A percentile compares a stretch with the other conserved stretches of the same genome.
Evolutionary conservation across 2,797 vertebrate genomes (phyloP).

Genomic region (Molossus molossus): DNA sequence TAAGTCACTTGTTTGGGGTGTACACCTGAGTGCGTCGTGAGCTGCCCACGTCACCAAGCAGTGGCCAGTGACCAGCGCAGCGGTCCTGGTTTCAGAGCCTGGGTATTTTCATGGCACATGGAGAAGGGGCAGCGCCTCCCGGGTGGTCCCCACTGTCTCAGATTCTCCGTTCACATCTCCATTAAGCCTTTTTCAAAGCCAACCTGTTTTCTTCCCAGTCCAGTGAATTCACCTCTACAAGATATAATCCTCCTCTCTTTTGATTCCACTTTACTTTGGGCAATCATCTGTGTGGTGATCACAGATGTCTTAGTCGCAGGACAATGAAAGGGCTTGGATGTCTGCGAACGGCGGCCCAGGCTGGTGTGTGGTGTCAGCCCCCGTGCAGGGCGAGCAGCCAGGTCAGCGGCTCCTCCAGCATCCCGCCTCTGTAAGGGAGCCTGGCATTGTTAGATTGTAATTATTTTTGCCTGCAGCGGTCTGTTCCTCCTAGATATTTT

Average conservation of each 20-base stretch:
- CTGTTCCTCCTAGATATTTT: conserved; percentile 71
- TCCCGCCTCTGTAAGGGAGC: conserved; percentile 74
- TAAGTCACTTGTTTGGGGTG: not conserved
- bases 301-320: conserved; percentile 14
- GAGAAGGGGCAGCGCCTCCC: not conserved
- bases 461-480: conserved; percentile 83
- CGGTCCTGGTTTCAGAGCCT: not conserved
- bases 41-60: not conserved
- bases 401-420: conserved; percentile 80
- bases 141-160: not conserved
- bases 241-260: conserved; percentile 32
- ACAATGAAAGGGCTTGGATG: conserved; percentile 60
- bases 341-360: conserved; percentile 81
- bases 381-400: conserved; percentile 51
- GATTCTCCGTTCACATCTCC: not conserved
- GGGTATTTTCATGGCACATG: not conserved
- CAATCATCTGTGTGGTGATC: conserved; percentile 67
- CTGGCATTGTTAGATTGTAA: conserved; percentile 80
- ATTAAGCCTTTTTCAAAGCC: not conserved
- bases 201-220: not conserved
- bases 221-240: conserved; percentile 33
- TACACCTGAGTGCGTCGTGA: accelerated
- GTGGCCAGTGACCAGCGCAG: not conserved
- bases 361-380: conserved; percentile 55
- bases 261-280: conserved; percentile 11